Conservation (phyloP, 2,113 vertebrate genomes). For the Muntiacus muntjak region DNA sequence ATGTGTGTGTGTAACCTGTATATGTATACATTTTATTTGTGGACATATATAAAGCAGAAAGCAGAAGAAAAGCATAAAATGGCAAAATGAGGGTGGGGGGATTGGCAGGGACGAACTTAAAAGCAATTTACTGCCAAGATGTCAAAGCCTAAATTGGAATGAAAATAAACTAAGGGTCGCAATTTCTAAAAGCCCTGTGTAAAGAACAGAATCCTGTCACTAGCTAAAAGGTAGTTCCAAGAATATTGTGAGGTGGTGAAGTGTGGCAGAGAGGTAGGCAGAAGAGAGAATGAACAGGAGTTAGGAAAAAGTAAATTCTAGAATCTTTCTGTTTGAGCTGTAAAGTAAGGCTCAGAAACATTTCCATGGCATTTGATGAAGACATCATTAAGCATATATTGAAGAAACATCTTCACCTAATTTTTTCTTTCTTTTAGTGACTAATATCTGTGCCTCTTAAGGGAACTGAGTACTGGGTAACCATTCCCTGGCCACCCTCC, state of each 20-base stretch:
- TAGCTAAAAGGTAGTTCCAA: neutral
- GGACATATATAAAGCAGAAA: neutral
- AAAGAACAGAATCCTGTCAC: slow-evolving; percentile 50
- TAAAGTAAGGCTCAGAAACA: neutral
- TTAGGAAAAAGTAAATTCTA: neutral
- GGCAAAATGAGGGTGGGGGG: neutral
- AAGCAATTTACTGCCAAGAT: slow-evolving; percentile 33
- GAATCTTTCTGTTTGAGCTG: neutral
- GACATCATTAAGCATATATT: neutral
- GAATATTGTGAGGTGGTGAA: neutral
- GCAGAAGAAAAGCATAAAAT: neutral
- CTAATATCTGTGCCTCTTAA: neutral
- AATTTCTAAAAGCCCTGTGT: slow-evolving; percentile 49
- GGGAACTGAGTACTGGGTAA: neutral
- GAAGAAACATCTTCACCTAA: neutral
- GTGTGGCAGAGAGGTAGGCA: neutral
- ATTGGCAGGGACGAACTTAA: rapidly evolving
- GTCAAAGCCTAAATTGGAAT: slow-evolving; percentile 51
- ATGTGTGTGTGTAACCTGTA: neutral
- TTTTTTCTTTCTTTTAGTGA: neutral
- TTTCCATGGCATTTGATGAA: neutral
- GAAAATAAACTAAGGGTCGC: slow-evolving; percentile 53
- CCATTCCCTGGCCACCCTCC: neutral
- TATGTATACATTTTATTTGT: neutral
- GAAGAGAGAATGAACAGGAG: neutral